Evolutionary conservation across 2,797 vertebrate species (phyloP), one percentile per base, ranked within the genome.

Genomic region (Argya squamiceps): DNA sequence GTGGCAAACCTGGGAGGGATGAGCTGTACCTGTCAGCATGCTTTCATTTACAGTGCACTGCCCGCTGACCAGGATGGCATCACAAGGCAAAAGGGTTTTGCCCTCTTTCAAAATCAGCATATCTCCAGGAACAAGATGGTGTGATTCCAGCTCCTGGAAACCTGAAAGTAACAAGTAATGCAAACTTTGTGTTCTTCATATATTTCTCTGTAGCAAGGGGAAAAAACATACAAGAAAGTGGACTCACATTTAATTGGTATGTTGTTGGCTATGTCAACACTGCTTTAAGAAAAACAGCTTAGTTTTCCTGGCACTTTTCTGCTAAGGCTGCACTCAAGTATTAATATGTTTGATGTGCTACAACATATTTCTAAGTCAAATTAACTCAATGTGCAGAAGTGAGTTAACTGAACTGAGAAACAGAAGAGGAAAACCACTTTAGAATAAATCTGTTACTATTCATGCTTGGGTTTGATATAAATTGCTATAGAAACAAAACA

Each of bases 31-130:
- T 95, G 98, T 98, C 83, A 98, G 95, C 98, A 98, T 98, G 94
- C 98, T 97, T 97, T 98, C 98, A 46, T 98, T 97, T 6, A 98
- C 98, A 55, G 96, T 92, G 55, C 98, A 98, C 87, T 95, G 96
- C 58, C 98, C 98, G 0, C 97, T 96, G 70, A 98, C 75, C 78
- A 98, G 95, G 64, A 98, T 20, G 60, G 98, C 98, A 81, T 98
- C 98, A 37, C 98, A 98, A 9, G 98, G 97, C 93, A 98, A 86
- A 44, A 98, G 80, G 21, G 92, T 71, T 91, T 90, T 97, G 84
- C 95, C 97, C 44, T 97, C 97, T 29, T 96, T 97, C 84, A 98
- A 93, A 83, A 98, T 71, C 83, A 98, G 95, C 13, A 74, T 43
- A 88, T 98, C 98, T 95, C 98, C 98, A 23, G 98, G 98, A 75